phyloP scores from a whole-genome alignment of 2,113 vertebrate species.

The Mixornis gularis region DNA sequence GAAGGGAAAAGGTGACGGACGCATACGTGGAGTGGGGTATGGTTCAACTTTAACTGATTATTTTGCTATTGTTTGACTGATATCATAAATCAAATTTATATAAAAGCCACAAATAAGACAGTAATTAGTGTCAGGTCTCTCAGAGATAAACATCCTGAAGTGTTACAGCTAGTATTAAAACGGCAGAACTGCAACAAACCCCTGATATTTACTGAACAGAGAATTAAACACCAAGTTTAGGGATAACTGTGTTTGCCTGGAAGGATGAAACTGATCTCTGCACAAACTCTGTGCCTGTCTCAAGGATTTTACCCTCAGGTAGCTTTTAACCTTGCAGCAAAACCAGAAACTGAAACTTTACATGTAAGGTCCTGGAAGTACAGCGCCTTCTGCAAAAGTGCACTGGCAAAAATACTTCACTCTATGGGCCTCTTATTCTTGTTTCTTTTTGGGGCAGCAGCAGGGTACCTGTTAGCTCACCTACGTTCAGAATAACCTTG shows the following conservation, averaged over 20 bases:
- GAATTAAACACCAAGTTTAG: not conserved
- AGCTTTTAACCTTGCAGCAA: not conserved
- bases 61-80: not conserved
- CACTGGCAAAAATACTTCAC: not conserved
- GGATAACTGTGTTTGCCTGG: not conserved
- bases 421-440: not conserved
- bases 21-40: not conserved
- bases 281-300: not conserved
- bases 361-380: accelerated
- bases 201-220: not conserved
- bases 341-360: not conserved
- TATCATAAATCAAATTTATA: not conserved
- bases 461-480: not conserved
- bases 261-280: not conserved
- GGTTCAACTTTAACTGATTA: not conserved
- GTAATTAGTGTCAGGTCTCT: not conserved
- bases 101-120: not conserved
- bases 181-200: not conserved
- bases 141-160: not conserved
- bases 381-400: not conserved
- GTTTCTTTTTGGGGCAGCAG: not conserved
- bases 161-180: not conserved
- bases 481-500: not conserved
- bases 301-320: not conserved
- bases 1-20: slow-evolving; percentile 5